These are phyloP conservation scores for Ataeniobius toweri DNA, from an alignment of 2,797 vertebrate species.

Conservation along the genomic window DNA sequence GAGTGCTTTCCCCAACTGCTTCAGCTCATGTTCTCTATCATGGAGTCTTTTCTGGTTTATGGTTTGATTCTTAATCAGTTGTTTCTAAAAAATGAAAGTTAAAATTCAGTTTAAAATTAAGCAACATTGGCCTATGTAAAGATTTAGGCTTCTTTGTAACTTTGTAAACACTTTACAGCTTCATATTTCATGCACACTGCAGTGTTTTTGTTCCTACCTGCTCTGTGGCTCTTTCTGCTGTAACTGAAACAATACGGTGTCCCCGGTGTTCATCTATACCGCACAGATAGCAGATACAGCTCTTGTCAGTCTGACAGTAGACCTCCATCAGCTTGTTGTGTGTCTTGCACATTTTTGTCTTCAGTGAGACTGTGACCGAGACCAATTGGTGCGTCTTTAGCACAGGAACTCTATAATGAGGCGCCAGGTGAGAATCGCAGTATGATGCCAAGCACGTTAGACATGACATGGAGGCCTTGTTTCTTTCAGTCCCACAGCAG, in stretches of 20 bases:
- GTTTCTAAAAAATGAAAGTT: slow-evolving; percentile 9
- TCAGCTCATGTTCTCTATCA: slow-evolving; percentile 19
- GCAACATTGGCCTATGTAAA: neutral
- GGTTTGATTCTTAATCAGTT: slow-evolving; percentile 2
- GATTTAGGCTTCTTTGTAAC: no score
- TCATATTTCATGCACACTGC: neutral
- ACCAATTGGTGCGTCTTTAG: slow-evolving; percentile 36
- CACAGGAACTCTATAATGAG: slow-evolving; percentile 20
- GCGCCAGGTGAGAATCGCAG: slow-evolving; percentile 25
- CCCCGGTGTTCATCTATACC: neutral
- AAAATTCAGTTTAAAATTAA: neutral
- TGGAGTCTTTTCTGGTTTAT: neutral
- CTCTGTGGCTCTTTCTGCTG: slow-evolving; percentile 10
- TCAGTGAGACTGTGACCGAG: neutral
- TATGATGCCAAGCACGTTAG: slow-evolving; percentile 30
- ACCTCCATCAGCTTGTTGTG: slow-evolving; percentile 42
- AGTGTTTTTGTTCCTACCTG: slow-evolving; percentile 15
- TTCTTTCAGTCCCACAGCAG: neutral
- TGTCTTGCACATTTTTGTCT: slow-evolving; percentile 20
- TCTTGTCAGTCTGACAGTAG: slow-evolving; percentile 29
- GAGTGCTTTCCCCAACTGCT: slow-evolving; percentile 10
- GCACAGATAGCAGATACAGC: slow-evolving; percentile 33
- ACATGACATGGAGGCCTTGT: slow-evolving; percentile 37
- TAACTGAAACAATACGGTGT: rapidly evolving
- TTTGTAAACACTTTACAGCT: no score